Conservation (phyloP, 2,797 vertebrate genomes). For the Oreonectes daqikongensis region DNA sequence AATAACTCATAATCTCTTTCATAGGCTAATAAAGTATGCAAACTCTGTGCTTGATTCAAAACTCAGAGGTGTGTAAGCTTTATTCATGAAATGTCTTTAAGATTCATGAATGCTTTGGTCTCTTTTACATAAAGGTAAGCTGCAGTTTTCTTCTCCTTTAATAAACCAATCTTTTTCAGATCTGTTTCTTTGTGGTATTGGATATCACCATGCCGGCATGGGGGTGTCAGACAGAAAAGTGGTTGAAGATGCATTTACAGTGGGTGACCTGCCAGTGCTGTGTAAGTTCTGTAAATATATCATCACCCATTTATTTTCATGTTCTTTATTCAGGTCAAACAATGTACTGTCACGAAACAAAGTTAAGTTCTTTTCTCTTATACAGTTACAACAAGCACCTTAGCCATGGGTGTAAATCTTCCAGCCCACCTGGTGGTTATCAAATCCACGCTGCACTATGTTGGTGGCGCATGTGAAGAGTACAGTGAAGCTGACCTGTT, state of each 20-base stretch:
- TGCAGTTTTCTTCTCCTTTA: not conserved
- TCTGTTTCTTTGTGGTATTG: conserved; percentile 84
- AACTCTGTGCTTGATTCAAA: conserved; percentile 87
- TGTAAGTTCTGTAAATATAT: conserved; percentile 79
- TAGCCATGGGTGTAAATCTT: conserved; percentile 97
- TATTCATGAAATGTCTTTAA: conserved; percentile 52
- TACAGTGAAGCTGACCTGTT: conserved; percentile 95
- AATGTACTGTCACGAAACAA: not conserved
- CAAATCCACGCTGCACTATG: conserved; percentile 96
- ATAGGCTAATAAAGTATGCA: conserved; percentile 86
- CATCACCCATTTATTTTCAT: not conserved
- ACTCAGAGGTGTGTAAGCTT: conserved; percentile 83
- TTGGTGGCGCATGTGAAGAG: conserved; percentile 90
- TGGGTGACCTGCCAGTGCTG: conserved; percentile 91
- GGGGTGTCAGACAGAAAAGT: conserved; percentile 89
- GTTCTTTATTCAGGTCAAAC: not conserved
- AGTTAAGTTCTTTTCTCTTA: not conserved
- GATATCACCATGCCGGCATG: conserved; percentile 95
- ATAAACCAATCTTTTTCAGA: conserved; percentile 69
- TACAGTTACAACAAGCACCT: conserved; percentile 95
- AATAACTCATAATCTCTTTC: conserved; percentile 27
- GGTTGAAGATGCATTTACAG: conserved; percentile 87
- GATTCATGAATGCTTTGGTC: not conserved
- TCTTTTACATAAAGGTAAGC: not conserved
- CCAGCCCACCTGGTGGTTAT: conserved; percentile 96